Base-by-base conservation (phyloP, 2,888 invertebrate genomes). In the Dicyrtoma fusca region DNA sequence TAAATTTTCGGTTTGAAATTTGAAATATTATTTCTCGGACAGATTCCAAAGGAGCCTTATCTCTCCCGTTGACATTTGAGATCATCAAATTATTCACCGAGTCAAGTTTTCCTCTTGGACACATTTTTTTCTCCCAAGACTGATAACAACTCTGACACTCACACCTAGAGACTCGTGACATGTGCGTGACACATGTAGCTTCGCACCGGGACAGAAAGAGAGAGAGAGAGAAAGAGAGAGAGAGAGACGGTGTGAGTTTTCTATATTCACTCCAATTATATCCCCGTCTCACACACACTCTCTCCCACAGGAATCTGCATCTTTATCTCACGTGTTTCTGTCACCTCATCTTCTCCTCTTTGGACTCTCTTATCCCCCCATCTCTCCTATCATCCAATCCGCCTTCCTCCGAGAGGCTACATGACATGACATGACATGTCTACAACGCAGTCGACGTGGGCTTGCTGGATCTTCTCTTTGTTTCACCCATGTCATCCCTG, bases 141-240 rank as follows among this genome's bases (percentile, higher is more conserved):
- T 62, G 69, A 69, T 69, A 69, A 69, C 62, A 62, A 62, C 69
- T 61, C 47, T 61, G 69, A 69, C 69, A 69, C 62, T 69, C 69
- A 69, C 69, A 69, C 69, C 69, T 62, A 61, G 49, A 69, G 57
- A 47, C 57, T 73, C 74, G 71, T 76, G 77, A 77, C 77, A 77
- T 72, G 75, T 77, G 76, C 73, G 69, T 77, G 77, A 77, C 77
- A 77, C 73, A 75, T 77, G 77, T 62, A 69, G 51, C 51, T 51
- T 62, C 69, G 49, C 69, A 62, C 62, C 49, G 62, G 62, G 69
- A 8, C 8, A 62, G 69, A 42, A 51, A 25, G 69, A 69, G 13
- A 26, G 42, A 44, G 23, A 55, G 13, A 4, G 53, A 21, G 51
- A 5, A 51, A 8, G 21, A 51, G 4, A 8, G 34, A 8, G 34